Evolutionary conservation across 2,113 vertebrate species (phyloP).

Genomic region (Malurus alboscapulatus): DNA sequence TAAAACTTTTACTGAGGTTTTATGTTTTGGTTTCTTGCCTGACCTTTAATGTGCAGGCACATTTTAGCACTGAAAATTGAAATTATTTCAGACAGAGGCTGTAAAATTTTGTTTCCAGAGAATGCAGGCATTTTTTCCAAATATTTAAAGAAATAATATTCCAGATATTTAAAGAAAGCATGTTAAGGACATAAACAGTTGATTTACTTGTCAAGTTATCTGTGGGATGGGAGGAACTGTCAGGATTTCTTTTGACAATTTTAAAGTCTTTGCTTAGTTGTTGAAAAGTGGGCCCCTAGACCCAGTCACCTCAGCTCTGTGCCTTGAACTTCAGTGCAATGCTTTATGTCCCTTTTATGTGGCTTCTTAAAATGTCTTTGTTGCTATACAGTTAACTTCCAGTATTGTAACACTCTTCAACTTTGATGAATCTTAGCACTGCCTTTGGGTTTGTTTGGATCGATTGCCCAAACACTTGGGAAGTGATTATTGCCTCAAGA

Average conservation of each 20-base stretch:
- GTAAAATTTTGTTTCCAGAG: background rate
- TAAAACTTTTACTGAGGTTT: background rate
- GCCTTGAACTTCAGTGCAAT: background rate
- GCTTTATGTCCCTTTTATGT: background rate
- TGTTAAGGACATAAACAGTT: background rate
- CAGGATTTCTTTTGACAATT: background rate
- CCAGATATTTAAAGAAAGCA: background rate
- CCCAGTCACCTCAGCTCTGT: background rate
- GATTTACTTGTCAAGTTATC: background rate
- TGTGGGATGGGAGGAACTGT: background rate
- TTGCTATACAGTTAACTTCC: background rate
- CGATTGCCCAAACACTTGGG: background rate
- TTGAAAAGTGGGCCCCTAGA: background rate
- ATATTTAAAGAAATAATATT: background rate
- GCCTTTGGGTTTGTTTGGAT: background rate
- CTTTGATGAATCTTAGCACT: background rate
- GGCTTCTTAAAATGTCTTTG: background rate
- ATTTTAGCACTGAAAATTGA: background rate
- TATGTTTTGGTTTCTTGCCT: background rate
- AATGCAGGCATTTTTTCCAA: background rate
- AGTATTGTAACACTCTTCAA: background rate
- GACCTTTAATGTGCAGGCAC: background rate
- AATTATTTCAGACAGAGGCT: background rate
- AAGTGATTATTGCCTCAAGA: background rate
- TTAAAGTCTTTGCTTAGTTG: background rate